phyloP scores from a whole-genome alignment of 2,797 vertebrate species.

The Apogon talboti region DNA sequence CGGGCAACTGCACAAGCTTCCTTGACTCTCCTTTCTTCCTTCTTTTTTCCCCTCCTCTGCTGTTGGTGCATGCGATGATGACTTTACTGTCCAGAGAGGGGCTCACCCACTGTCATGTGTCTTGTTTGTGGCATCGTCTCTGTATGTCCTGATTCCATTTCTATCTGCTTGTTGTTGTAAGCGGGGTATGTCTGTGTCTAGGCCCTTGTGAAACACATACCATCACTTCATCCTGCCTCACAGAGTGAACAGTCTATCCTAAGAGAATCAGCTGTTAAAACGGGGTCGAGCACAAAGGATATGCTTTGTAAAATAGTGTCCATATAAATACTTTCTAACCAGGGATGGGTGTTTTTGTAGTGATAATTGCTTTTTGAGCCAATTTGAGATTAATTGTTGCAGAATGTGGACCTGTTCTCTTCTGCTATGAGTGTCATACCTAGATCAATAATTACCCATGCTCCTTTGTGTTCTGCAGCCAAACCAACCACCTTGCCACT shows the following conservation, averaged over 20 bases:
- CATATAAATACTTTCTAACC: conserved; percentile 67
- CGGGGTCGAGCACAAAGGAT: conserved; percentile 80
- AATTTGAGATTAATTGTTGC: conserved; percentile 80
- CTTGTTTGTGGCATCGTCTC: conserved; percentile 79
- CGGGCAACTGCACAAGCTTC: conserved; percentile 89
- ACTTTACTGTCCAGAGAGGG: conserved; percentile 74
- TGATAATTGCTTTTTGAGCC: conserved; percentile 73
- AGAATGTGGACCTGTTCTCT: conserved; percentile 85
- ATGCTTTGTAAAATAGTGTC: conserved; percentile 58
- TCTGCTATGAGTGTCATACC: conserved; percentile 79
- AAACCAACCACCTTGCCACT: conserved; percentile 99
- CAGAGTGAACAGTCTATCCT: conserved; percentile 75
- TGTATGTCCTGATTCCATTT: conserved; percentile 70
- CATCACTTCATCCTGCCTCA: conserved; percentile 88
- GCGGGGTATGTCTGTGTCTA: conserved; percentile 66
- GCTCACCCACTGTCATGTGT: conserved; percentile 82
- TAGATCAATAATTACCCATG: conserved; percentile 89
- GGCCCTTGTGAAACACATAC: conserved; percentile 69
- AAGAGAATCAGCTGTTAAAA: conserved; percentile 67
- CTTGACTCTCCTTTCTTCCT: conserved; percentile 87
- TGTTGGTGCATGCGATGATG: conserved; percentile 85
- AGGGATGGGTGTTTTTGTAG: conserved; percentile 78
- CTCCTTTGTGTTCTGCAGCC: conserved; percentile 93
- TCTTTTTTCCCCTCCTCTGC: conserved; percentile 75
- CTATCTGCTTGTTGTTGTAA: conserved; percentile 65